Percentiles rank a stretch among this genome's conserved stretches.
Evolutionary conservation across 2,888 invertebrate species (phyloP).

Genomic region (Gymnocheta viridis): DNA sequence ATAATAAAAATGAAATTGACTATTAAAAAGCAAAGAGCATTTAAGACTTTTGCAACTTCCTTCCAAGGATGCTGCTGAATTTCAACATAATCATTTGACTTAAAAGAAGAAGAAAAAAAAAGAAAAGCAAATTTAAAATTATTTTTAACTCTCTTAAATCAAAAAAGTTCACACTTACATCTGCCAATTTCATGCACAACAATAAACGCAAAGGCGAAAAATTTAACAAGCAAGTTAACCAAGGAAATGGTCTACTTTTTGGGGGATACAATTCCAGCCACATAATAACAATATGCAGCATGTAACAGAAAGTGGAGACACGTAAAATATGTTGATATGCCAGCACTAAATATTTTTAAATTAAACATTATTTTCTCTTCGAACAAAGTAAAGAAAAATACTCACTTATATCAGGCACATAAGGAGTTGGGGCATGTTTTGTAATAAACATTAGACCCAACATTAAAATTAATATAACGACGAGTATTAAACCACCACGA

Average conservation of each 20-base stretch:
- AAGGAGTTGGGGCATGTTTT: slow-evolving; percentile 77
- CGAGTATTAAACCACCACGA: slow-evolving; percentile 77
- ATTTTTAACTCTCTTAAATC: background rate
- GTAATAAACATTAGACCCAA: slow-evolving; percentile 78
- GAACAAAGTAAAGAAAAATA: background rate
- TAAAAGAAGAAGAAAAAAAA: slow-evolving; percentile 53
- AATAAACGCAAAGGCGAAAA: slow-evolving; percentile 74
- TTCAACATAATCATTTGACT: slow-evolving; percentile 76
- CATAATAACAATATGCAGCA: slow-evolving; percentile 76
- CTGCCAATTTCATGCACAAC: slow-evolving; percentile 75
- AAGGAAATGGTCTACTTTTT: slow-evolving; percentile 72
- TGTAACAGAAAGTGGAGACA: slow-evolving; percentile 75
- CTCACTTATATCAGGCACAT: slow-evolving; percentile 79
- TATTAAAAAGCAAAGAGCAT: slow-evolving; percentile 74
- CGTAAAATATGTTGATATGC: slow-evolving; percentile 76
- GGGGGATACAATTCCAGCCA: slow-evolving; percentile 80
- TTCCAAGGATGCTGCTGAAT: slow-evolving; percentile 78
- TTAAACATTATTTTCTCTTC: background rate
- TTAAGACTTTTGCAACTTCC: slow-evolving; percentile 77
- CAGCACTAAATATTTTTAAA: slow-evolving; percentile 72
- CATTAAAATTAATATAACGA: slow-evolving; percentile 75
- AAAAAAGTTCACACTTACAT: slow-evolving; percentile 74
- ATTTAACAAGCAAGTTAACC: slow-evolving; percentile 73
- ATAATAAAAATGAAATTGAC: slow-evolving; percentile 72
- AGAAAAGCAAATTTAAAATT: background rate